phyloP scores from a whole-genome alignment of 2,113 vertebrate genomes.

The Natator depressus region DNA sequence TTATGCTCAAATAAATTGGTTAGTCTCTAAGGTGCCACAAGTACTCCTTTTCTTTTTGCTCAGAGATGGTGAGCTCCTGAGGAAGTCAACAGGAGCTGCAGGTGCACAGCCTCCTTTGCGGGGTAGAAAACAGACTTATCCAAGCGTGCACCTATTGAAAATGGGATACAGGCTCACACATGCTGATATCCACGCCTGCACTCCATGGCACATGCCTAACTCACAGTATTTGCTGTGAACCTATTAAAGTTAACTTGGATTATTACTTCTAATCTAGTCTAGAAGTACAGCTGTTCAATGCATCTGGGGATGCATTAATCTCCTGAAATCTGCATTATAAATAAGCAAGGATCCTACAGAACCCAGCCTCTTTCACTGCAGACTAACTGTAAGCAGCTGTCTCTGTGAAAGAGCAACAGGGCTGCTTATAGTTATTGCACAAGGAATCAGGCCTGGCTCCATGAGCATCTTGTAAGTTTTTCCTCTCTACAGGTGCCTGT shows the following conservation, averaged over 20 bases:
- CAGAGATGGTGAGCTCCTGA: too few species aligned
- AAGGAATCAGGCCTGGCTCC: not conserved
- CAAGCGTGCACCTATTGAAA: too few species aligned
- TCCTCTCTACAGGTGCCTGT: not conserved
- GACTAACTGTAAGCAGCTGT: not conserved
- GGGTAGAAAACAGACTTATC: not conserved
- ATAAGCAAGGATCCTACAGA: not conserved
- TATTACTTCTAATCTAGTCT: not conserved
- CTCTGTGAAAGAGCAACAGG: not conserved
- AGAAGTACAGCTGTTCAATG: not conserved
- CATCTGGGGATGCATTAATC: not conserved
- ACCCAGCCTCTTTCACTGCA: not conserved
- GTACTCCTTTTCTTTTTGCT: too few species aligned
- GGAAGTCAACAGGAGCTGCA: not conserved
- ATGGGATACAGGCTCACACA: not conserved
- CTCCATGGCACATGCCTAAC: not conserved
- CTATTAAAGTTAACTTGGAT: not conserved
- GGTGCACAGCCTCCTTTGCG: not conserved
- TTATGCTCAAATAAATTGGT: too few species aligned
- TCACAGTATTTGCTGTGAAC: not conserved
- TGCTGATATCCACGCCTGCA: not conserved
- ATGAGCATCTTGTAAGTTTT: not conserved
- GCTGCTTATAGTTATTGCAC: not conserved
- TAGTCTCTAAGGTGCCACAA: too few species aligned
- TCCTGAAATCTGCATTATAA: not conserved